These are phyloP conservation scores for Cotesia vestalis DNA, from an alignment of 1,140 invertebrate species.

Conservation along the genomic window DNA sequence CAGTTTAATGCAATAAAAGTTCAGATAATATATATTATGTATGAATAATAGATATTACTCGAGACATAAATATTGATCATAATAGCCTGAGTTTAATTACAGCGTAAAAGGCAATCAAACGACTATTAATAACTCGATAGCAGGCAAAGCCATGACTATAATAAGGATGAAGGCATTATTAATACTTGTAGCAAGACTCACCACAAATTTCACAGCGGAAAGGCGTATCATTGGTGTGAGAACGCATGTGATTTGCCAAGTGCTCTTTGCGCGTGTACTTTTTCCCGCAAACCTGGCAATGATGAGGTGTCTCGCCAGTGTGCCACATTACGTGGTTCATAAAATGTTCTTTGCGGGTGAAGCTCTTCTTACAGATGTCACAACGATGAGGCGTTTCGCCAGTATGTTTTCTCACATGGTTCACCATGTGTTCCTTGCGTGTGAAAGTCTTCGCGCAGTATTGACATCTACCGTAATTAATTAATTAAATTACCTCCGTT, in stretches of 20 bases:
- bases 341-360: conserved; percentile 75
- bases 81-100: too few species aligned
- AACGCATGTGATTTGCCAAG: conserved; percentile 79
- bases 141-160: not conserved
- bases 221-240: conserved; percentile 84
- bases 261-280: conserved; percentile 82
- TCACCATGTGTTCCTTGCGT: conserved; percentile 74
- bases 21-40: too few species aligned
- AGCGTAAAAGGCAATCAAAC: too few species aligned
- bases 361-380: conserved; percentile 76
- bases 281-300: conserved; percentile 79
- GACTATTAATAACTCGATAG: too few species aligned
- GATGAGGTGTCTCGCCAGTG: conserved; percentile 77
- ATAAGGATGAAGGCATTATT: not conserved
- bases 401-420: conserved; percentile 76
- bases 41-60: too few species aligned
- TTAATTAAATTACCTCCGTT: not conserved
- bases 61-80: too few species aligned
- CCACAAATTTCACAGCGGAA: conserved; percentile 85
- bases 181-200: conserved; percentile 48
- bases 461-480: conserved; percentile 61
- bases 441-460: conserved; percentile 78
- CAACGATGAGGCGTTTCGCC: conserved; percentile 79
- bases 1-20: too few species aligned
- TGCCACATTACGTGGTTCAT: conserved; percentile 75